A percentile compares a stretch with the other conserved stretches of the same genome.
phyloP scores from a whole-genome alignment of 2,113 vertebrate species.

The Micromys minutus region DNA sequence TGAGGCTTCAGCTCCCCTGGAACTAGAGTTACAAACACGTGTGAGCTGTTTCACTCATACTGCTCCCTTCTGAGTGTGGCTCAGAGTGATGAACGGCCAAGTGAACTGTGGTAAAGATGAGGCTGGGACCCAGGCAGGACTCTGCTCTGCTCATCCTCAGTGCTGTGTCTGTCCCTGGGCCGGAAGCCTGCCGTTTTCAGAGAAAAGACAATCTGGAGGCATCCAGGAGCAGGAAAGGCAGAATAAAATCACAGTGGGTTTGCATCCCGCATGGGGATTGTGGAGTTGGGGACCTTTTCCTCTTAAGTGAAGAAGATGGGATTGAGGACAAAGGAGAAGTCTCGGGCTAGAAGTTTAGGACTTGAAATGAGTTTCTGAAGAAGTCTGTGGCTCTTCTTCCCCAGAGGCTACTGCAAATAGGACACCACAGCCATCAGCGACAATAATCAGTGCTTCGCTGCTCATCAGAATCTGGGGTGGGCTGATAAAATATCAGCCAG shows the following conservation, averaged over 20 bases:
- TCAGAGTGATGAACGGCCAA: not conserved
- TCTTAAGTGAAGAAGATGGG: not conserved
- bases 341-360: slow-evolving; percentile 14
- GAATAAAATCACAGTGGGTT: not conserved
- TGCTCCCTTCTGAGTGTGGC: not conserved
- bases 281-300: not conserved
- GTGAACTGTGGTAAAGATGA: not conserved
- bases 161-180: not conserved
- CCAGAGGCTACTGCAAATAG: slow-evolving; percentile 41
- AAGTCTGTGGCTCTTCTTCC: slow-evolving; percentile 35
- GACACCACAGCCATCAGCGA: slow-evolving; percentile 17
- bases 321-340: not conserved
- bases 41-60: not conserved
- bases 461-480: slow-evolving; percentile 63
- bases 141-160: not conserved
- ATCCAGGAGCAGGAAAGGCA: not conserved
- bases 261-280: not conserved
- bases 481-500: not conserved
- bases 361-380: slow-evolving; percentile 64
- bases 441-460: slow-evolving; percentile 68
- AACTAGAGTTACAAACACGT: not conserved
- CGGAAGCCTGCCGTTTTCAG: not conserved
- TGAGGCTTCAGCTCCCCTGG: not conserved
- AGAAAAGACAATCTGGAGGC: not conserved
- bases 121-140: not conserved